Evolutionary conservation across 1,140 invertebrate species (phyloP), one percentile per base, ranked within the genome.

Genomic region (Paraescarpia echinospica): DNA sequence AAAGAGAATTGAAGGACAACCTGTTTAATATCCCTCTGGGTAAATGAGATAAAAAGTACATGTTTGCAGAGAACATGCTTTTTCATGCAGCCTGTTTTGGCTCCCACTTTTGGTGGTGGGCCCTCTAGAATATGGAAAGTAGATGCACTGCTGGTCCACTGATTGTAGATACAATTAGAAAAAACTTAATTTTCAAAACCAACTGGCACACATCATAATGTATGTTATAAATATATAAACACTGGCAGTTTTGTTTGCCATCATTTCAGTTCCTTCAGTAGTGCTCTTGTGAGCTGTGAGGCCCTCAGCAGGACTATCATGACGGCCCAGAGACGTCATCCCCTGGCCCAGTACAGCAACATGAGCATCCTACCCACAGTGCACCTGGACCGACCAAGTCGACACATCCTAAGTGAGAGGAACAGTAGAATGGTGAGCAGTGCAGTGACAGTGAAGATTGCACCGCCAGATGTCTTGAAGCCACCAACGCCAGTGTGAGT

Each of bases 401-500:
- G 35, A 31, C 34, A 90, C 34, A 90, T 90, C 14, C 34, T 34
- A 12, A 90, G 34, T 22, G 33, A 34, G 35, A 18, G 33, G n/a
- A 90, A 90, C 90, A 90, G 35, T 90, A 90, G 90, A 18, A 90
- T 90, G 90, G 59, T 77, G 14, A 22, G 35, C n/a, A 90, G 90
- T n/a, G 34, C 90, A 34, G 90, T 90, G 90, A 90, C 90, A 12
- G 35, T 90, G 34, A 90, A 90, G 90, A 41, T 90, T 34, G 90
- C 90, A 9, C 90, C 90, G 33, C 90, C 90, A 34, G 90, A 90
- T 41, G 90, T 90, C 18, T 41, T 90, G 34, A 90, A 90, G 35
- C 90, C 90, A 34, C 90, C 90, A n/a, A 34, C 90, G 14, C 90
- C 90, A 90, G 90, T 90, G 90, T 90, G 35, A 90, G 90, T 90